phyloP scores from a whole-genome alignment of 2,113 vertebrate species.

The Erpornis zantholeuca region DNA sequence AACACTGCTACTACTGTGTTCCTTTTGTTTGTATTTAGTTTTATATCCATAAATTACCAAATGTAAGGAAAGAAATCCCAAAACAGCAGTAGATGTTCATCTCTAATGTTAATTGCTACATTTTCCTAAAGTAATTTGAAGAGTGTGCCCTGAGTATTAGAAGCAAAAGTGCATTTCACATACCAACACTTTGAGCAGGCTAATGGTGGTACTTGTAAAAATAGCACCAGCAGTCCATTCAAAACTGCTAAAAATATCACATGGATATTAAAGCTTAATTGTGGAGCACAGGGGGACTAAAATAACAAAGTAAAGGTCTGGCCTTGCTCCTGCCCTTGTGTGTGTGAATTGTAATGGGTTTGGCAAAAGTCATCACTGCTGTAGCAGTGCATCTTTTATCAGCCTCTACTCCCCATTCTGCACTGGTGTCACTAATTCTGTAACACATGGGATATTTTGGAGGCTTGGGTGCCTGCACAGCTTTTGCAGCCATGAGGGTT shows the following conservation, averaged over 20 bases:
- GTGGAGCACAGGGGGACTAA: neutral
- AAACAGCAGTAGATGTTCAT: neutral
- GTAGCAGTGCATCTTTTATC: neutral
- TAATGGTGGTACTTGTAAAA: constrained; percentile 48
- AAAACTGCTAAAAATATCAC: constrained; percentile 21
- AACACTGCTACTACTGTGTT: neutral
- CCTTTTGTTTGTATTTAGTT: neutral
- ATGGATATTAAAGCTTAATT: constrained; percentile 18
- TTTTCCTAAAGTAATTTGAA: neutral
- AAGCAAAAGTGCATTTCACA: neutral
- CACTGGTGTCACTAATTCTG: neutral
- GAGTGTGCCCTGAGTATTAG: neutral
- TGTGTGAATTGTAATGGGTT: neutral
- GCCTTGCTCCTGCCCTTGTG: neutral
- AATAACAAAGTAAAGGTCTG: neutral
- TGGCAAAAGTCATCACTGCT: neutral
- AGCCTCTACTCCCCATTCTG: neutral
- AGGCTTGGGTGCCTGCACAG: neutral
- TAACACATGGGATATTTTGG: rapidly evolving
- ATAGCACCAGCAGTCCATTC: constrained; percentile 30
- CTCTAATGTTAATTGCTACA: neutral
- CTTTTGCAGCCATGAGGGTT: neutral
- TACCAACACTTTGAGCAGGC: neutral
- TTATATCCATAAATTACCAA: neutral
- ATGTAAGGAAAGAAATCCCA: neutral